These are phyloP conservation scores for Drosophila seclusa DNA, from an alignment of 2,888 invertebrate species.

Conservation along the genomic window DNA sequence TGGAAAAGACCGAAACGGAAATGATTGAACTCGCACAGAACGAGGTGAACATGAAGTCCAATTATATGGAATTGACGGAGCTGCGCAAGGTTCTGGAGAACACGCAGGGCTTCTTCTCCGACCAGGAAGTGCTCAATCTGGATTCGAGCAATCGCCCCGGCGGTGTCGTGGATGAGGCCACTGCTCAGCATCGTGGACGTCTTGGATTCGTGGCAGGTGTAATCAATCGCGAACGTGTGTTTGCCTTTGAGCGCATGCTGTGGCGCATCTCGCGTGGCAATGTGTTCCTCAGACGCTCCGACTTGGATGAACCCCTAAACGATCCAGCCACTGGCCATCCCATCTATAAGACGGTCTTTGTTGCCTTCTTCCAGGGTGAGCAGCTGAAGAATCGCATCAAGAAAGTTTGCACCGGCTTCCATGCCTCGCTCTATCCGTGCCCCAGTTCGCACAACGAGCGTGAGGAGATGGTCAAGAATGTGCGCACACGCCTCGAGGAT, in stretches of 20 bases:
- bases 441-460: conserved; percentile 92
- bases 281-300: conserved; percentile 93
- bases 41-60: conserved; percentile 96
- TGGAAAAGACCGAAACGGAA: conserved; percentile 98
- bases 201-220: conserved; percentile 93
- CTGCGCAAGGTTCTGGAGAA: conserved; percentile 96
- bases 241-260: conserved; percentile 94
- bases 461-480: conserved; percentile 93
- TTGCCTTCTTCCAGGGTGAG: conserved; percentile 93
- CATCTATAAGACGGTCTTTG: conserved; percentile 93
- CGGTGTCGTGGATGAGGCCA: conserved; percentile 85
- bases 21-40: conserved; percentile 97
- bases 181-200: conserved; percentile 84
- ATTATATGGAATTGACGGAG: conserved; percentile 96
- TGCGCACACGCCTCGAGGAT: conserved; percentile 94
- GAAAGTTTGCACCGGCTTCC: conserved; percentile 95
- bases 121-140: conserved; percentile 84
- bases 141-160: conserved; percentile 91
- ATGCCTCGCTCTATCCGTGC: conserved; percentile 94
- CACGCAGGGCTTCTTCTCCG: conserved; percentile 88
- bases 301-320: conserved; percentile 90
- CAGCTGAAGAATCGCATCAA: conserved; percentile 93
- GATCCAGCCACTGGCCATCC: conserved; percentile 90
- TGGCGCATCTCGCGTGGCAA: conserved; percentile 96
- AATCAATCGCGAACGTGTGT: conserved; percentile 92